Percentiles rank a stretch among this genome's conserved stretches.
Evolutionary conservation across 2,797 vertebrate genomes (phyloP).

Genomic region (Cryptoblepharus egeriae): DNA sequence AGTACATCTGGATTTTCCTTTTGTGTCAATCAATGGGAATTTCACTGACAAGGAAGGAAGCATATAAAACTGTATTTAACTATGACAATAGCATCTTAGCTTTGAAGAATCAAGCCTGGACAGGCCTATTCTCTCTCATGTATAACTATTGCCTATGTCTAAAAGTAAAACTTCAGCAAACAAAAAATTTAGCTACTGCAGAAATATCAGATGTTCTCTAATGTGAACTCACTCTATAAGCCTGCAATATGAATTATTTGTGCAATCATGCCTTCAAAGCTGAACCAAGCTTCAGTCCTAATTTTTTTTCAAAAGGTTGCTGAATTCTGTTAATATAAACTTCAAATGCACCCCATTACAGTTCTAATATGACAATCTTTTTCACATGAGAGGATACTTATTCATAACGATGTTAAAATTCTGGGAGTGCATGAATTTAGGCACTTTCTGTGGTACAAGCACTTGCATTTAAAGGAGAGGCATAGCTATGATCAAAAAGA

Average conservation of each 20-base stretch:
- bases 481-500: constrained; percentile 21
- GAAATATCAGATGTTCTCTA: neutral
- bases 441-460: neutral
- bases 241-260: neutral
- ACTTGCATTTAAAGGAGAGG: constrained; percentile 12
- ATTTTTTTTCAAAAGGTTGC: neutral
- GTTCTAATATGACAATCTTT: neutral
- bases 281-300: neutral
- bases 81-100: neutral
- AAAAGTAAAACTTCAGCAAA: too few species aligned
- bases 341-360: too few species aligned
- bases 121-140: neutral
- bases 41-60: neutral
- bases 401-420: neutral
- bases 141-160: neutral
- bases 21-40: too few species aligned
- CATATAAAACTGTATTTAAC: neutral
- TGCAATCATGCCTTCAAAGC: neutral
- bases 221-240: neutral
- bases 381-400: neutral
- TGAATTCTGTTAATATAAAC: neutral
- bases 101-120: neutral
- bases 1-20: neutral
- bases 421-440: constrained; percentile 15
- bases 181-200: neutral